Percentiles rank a stretch among this genome's conserved stretches.
phyloP scores from a whole-genome alignment of 2,113 vertebrate genomes.

The Hystrix brachyura region DNA sequence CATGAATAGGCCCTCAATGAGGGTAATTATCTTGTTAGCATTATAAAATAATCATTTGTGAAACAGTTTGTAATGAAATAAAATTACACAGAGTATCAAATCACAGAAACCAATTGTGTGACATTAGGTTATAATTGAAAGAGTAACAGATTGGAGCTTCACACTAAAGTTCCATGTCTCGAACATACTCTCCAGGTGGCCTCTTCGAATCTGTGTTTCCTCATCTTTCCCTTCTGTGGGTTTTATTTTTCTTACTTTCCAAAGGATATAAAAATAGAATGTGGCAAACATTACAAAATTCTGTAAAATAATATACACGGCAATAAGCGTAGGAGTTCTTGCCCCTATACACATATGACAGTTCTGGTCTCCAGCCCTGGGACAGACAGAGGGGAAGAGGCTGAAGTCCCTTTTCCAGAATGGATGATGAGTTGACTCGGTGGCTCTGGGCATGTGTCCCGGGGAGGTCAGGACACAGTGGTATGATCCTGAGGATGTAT shows the following conservation, averaged over 20 bases:
- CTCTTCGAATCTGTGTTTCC: not conserved
- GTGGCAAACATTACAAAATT: not conserved
- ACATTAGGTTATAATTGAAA: not conserved
- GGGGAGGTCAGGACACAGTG: not conserved
- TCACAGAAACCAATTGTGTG: not conserved
- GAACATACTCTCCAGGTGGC: fast-evolving
- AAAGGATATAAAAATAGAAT: not conserved
- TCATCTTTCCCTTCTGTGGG: not conserved
- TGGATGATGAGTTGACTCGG: not conserved
- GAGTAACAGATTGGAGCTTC: not conserved
- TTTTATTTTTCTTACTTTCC: not conserved
- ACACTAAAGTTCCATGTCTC: too few relatives aligned
- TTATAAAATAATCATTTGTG: slow-evolving; percentile 58
- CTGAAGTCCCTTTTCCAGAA: not conserved
- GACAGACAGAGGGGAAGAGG: not conserved
- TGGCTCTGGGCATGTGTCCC: not conserved
- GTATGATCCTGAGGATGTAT: not conserved
- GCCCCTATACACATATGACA: not conserved
- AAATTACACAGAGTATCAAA: not conserved
- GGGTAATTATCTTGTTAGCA: slow-evolving; percentile 11
- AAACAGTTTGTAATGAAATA: not conserved
- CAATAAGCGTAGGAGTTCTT: not conserved
- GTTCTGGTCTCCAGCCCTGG: not conserved
- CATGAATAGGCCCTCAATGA: not conserved
- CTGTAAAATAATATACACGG: not conserved